A percentile compares a stretch with the other conserved stretches of the same genome.
phyloP scores from a whole-genome alignment of 23 tunicate genomes.

The Halocynthia roretzi region DNA sequence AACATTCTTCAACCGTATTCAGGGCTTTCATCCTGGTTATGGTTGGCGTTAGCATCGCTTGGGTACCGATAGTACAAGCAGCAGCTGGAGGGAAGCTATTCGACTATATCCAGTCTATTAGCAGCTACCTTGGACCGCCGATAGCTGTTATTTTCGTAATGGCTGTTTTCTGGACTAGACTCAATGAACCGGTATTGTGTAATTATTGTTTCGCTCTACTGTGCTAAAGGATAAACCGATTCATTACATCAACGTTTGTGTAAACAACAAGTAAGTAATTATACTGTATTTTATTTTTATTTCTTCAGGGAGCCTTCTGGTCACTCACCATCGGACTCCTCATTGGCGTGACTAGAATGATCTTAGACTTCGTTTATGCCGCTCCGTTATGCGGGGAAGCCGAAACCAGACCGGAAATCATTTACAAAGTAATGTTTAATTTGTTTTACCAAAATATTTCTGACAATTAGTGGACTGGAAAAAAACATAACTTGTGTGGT shows the following conservation, averaged over 20 bases:
- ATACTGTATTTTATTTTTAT: not conserved
- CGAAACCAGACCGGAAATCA: conserved; percentile 74
- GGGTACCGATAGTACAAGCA: conserved; percentile 91
- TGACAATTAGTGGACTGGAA: not conserved
- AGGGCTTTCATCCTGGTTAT: conserved; percentile 81
- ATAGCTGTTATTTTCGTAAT: conserved; percentile 77
- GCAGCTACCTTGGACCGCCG: conserved; percentile 90
- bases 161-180: conserved; percentile 92
- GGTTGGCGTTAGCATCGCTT: conserved; percentile 93
- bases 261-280: no score
- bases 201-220: not conserved
- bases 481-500: not conserved
- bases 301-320: conserved; percentile 92
- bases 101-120: conserved; percentile 95
- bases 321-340: conserved; percentile 60
- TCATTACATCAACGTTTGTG: not conserved
- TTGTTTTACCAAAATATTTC: not conserved
- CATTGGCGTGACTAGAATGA: conserved; percentile 68
- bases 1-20: not conserved
- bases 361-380: conserved; percentile 73
- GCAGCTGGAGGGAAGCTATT: conserved; percentile 85
- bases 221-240: not conserved
- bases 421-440: conserved; percentile 40
- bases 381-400: conserved; percentile 79
- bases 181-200: conserved; percentile 75